Conservation (phyloP, 2,113 vertebrate species). For the Nycticryphes semicollaris region DNA sequence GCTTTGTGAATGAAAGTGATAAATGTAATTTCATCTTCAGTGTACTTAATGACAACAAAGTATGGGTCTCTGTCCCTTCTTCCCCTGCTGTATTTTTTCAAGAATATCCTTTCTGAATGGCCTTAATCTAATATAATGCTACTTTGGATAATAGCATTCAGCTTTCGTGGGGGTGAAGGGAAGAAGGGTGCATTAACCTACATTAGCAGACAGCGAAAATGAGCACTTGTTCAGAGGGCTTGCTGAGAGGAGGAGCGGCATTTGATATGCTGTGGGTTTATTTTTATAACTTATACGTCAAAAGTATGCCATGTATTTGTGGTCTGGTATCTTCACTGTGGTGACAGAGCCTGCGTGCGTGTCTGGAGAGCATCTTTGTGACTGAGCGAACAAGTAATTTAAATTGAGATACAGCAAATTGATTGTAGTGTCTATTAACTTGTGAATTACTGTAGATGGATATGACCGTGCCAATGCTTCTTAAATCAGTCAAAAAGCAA, state of each 20-base stretch:
- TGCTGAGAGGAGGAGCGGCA: background rate
- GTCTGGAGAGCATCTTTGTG: background rate
- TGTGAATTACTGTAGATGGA: background rate
- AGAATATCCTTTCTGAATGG: background rate
- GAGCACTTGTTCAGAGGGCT: background rate
- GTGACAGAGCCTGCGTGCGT: background rate
- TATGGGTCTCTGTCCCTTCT: background rate
- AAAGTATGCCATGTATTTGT: background rate
- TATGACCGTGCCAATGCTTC: background rate
- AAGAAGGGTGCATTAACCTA: slow-evolving; percentile 28
- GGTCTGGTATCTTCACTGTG: background rate
- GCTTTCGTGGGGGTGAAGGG: background rate
- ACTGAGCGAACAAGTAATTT: background rate
- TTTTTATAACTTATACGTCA: background rate
- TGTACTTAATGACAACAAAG: background rate
- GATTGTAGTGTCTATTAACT: background rate
- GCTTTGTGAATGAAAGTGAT: background rate
- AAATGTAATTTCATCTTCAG: background rate
- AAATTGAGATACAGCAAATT: background rate
- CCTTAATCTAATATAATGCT: slow-evolving; percentile 42
- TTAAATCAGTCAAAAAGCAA: background rate
- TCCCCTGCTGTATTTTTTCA: background rate
- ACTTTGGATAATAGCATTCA: slow-evolving; percentile 24
- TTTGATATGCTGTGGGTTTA: background rate
- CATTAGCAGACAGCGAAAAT: background rate